A percentile compares a stretch with the other conserved stretches of the same genome.
These are phyloP conservation scores for Gracilinanus agilis DNA, from an alignment of 2,113 vertebrate species.

Conservation along the genomic window DNA sequence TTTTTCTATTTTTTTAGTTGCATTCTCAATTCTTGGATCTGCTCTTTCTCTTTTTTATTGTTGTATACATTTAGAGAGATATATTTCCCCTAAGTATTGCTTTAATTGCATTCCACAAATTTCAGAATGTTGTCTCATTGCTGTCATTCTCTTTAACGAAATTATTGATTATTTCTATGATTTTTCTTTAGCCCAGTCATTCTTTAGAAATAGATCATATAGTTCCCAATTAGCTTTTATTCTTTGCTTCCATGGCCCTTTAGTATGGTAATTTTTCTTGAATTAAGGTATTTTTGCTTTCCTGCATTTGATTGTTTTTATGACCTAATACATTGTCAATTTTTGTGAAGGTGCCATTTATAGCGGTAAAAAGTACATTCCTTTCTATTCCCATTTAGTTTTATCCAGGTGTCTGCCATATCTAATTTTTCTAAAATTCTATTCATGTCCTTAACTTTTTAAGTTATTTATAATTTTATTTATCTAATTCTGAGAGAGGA, in stretches of 20 bases:
- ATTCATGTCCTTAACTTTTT: not conserved
- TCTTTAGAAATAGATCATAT: not conserved
- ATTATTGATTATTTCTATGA: not conserved
- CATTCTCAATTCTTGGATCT: not conserved
- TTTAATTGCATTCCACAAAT: not conserved
- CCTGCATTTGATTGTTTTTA: not conserved
- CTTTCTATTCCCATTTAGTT: not conserved
- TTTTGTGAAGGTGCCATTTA: not conserved
- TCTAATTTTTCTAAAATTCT: not conserved
- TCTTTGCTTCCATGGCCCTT: not conserved
- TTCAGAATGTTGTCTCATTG: not conserved
- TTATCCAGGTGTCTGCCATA: not conserved
- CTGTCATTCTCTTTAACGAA: not conserved
- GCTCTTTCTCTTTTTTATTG: not conserved
- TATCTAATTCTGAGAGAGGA: not conserved
- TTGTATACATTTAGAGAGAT: not conserved
- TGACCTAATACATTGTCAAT: not conserved
- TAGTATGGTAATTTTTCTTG: not conserved
- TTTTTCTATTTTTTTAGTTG: not conserved
- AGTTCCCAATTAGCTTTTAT: not conserved
- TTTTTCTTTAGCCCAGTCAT: not conserved
- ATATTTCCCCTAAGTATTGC: not conserved
- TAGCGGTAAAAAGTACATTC: not conserved
- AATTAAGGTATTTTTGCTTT: not conserved
- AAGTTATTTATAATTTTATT: not conserved